Evolutionary conservation across 2,113 vertebrate genomes (phyloP), one percentile per base, ranked within the genome.

Genomic region (Casuarius casuarius): DNA sequence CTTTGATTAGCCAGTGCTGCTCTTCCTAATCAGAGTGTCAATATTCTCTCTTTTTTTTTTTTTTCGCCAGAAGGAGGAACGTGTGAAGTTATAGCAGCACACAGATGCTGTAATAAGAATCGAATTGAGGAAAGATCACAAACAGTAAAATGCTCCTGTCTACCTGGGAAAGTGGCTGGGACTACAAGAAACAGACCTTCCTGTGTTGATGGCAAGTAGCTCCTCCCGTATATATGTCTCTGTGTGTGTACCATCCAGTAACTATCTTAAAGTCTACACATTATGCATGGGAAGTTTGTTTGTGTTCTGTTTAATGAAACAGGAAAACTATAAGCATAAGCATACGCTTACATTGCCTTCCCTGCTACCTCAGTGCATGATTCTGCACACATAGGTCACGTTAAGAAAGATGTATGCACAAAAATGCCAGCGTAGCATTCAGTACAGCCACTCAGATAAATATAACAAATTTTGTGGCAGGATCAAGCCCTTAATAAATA

Each of bases 71-170:
- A 99, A 98, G 99, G 99, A 95, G 99, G 99, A 85, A 99, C 99
- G 3, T 99, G 99, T 95, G 99, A 99, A 98, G 99, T 99, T 97
- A 99, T 99, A 76, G 99, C 99, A 13, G 99, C 99, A 52, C 99
- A 99, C 98, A 98, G 99, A 97, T 99, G 99, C 96, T 99, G 99
- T 98, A 99, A 99, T 98, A 99, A 99, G 98, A 99, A 99, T 97
- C 99, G 99, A 72, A 99, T 99, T 58, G 99, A 99, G 97, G 99
- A 99, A 95, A 98, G 99, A 87, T 99, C 99, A 18, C 99, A 99
- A 97, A 99, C 99, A 44, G 99, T 99, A 93, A 99, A 99, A 97
- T 99, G 99, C 96, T 99, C 99, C 97, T 99, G 99, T 98, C 98
- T 99, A 97, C 99, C 99, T 8, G 99, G 99, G 83, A 99, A 99